Percentiles rank a stretch among this genome's conserved stretches.
phyloP scores from a whole-genome alignment of 2,797 vertebrate genomes.

The Sciurus carolinensis region DNA sequence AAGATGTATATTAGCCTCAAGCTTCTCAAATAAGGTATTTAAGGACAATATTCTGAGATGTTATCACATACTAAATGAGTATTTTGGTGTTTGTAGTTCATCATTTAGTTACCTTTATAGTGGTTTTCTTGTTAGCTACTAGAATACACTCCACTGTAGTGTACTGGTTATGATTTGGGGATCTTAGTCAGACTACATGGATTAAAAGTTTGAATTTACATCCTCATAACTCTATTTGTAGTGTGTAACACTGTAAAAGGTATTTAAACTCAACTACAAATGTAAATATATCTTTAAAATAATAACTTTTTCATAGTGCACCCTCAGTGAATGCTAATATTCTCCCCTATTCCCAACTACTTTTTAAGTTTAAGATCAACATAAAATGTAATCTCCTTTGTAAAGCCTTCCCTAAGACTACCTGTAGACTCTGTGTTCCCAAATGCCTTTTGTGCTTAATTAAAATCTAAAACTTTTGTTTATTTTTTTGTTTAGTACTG shows the following conservation, averaged over 20 bases:
- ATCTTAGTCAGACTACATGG: slow-evolving; percentile 22
- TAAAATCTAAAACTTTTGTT: background rate
- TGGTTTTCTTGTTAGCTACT: background rate
- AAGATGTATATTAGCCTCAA: background rate
- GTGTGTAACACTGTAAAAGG: background rate
- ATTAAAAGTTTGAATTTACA: slow-evolving; percentile 9
- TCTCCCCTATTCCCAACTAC: background rate
- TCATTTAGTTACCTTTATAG: background rate
- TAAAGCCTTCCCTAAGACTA: background rate
- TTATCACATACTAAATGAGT: background rate
- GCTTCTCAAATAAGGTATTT: background rate
- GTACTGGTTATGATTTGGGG: background rate
- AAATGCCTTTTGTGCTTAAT: background rate
- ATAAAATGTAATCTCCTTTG: background rate
- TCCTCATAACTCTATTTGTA: background rate
- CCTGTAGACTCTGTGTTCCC: background rate
- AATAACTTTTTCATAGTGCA: background rate
- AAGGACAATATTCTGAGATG: background rate
- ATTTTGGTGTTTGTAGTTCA: background rate
- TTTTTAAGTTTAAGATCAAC: background rate
- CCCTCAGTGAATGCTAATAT: background rate
- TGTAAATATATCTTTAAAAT: background rate
- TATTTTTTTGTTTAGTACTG: too few species aligned
- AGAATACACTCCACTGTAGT: background rate
- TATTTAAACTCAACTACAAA: background rate